phyloP scores from a whole-genome alignment of 2,113 vertebrate species.

The Ctenodactylus gundi region DNA sequence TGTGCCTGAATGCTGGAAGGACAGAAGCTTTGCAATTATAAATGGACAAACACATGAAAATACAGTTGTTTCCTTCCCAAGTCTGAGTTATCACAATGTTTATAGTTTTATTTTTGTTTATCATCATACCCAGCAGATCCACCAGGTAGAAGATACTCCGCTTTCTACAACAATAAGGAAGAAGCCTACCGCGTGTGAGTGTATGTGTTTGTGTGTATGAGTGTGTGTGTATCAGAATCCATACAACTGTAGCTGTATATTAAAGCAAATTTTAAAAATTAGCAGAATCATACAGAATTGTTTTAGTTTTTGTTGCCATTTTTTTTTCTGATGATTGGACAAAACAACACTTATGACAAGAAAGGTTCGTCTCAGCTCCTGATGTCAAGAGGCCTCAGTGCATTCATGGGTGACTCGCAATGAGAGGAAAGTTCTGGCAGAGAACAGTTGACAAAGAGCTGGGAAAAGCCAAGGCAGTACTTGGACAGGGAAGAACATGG shows the following conservation, averaged over 20 bases:
- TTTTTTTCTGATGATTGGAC: no score
- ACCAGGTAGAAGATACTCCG: neutral
- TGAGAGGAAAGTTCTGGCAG: no score
- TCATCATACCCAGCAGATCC: neutral
- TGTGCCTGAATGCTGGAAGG: neutral
- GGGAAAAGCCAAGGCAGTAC: no score
- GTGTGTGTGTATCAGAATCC: neutral
- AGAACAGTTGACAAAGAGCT: no score
- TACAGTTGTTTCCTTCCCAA: neutral
- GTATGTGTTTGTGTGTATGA: neutral
- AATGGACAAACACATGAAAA: neutral
- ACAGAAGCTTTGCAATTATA: neutral
- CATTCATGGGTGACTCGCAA: no score
- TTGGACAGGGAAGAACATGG: no score
- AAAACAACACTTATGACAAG: no score
- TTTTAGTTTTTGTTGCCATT: no score
- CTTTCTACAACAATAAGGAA: neutral
- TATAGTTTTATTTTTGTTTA: neutral
- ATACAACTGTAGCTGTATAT: neutral
- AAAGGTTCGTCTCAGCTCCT: no score
- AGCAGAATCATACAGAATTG: no score
- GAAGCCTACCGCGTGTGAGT: neutral
- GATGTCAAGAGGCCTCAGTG: no score
- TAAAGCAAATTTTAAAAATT: neutral
- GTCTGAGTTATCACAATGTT: neutral